Evolutionary conservation across 1,140 invertebrate genomes (phyloP), one percentile per base, ranked within the genome.

Genomic region (Hormaphis cornu): DNA sequence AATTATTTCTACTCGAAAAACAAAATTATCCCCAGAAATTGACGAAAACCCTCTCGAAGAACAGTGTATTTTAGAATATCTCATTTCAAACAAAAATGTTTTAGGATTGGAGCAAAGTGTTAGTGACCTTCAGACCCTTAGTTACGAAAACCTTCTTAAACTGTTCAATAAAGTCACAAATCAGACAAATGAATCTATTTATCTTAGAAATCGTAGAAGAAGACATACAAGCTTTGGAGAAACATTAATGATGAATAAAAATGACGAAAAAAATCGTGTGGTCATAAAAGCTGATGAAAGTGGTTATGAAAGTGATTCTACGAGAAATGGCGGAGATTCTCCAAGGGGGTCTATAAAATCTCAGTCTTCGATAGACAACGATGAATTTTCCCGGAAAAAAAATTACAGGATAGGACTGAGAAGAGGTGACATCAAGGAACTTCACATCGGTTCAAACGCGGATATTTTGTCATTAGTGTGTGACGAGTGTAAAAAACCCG

Each of bases 261-360:
- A 4, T n/a, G 33, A 56, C 8, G 66, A 56, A 14, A 40, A 22
- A 10, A 46, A 46, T 35, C 37, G 63, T 22, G 37, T 69, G 3
- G 1, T 69, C 30, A 75, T 80, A 9, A 76, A 77, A 70, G 83
- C 82, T 5, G 84, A 86, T 72, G 85, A 86, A 72, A 85, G 83
- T 69, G 85, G 84, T 9, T 86, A 86, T 73, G 84, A 86, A 69
- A 85, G 83, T 24, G 84, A 86, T 73, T 83, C 83, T 9, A 84
- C 83, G 0, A 77, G 83, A 73, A 80, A 80, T 5, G 79, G 80
- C 1, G 82, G 82, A 14, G 82, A 84, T 72, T 83, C 83, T 1
- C 83, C 82, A 0, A 6, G 74, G 50, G 26, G 73, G 26, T 71
- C 75, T 35, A 71, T 70, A 58, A 52, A 75, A 73, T 73, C 71